phyloP scores from a whole-genome alignment of 2,888 invertebrate genomes.

The Saturnia japonica region DNA sequence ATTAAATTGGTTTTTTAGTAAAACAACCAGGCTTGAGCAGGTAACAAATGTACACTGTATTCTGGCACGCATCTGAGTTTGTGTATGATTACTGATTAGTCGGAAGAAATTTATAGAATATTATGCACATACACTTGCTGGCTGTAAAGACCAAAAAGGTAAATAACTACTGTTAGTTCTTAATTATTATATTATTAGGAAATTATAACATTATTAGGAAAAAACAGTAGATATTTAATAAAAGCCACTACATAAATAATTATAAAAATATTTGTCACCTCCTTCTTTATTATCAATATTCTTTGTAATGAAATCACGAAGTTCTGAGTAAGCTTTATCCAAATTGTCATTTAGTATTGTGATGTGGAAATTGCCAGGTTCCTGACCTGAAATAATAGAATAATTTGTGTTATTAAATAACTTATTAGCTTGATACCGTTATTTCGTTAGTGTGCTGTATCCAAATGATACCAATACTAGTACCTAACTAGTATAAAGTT shows the following conservation, averaged over 20 bases:
- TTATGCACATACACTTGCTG: too few species aligned
- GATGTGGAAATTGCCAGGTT: slow-evolving; percentile 90
- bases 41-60: too few species aligned
- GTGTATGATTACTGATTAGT: too few species aligned
- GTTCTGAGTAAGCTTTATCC: slow-evolving; percentile 88
- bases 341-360: slow-evolving; percentile 91
- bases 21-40: too few species aligned
- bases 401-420: slow-evolving; percentile 25
- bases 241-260: slow-evolving; percentile 10
- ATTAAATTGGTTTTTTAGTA: too few species aligned
- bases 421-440: neutral
- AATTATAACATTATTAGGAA: slow-evolving; percentile 17
- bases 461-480: neutral
- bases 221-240: neutral
- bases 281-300: slow-evolving; percentile 82
- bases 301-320: slow-evolving; percentile 85
- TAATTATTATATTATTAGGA: slow-evolving; percentile 27
- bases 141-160: too few species aligned
- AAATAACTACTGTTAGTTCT: too few species aligned
- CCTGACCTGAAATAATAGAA: slow-evolving; percentile 60
- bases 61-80: too few species aligned
- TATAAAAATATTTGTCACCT: slow-evolving; percentile 54
- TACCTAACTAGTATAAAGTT: too few species aligned
- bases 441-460: neutral
- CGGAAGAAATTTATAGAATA: too few species aligned